Base-by-base conservation (phyloP, 2,113 vertebrate species). In the Periophthalmus modestus region DNA sequence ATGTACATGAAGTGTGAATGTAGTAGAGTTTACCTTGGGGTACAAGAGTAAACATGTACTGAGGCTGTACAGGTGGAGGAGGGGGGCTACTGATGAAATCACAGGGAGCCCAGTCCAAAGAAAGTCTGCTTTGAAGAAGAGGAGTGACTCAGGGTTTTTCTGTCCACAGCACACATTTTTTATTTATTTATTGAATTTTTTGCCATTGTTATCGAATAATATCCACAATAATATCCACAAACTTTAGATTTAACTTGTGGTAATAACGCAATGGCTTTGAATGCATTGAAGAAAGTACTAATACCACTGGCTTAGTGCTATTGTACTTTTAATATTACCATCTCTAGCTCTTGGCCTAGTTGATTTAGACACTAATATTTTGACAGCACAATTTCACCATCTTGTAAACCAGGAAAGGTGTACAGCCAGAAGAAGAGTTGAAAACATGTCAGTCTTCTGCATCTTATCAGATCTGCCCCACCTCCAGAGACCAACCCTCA, bases 21-120 rank as follows among this genome's bases (percentile, higher is more conserved):
- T 57, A 78, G 76, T 81, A 84, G 63, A 85, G 75, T 85, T 85
- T 83, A 80, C 86, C 46, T 77, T 66, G 47, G 67, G 69, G 72
- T 23, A 19, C 21, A 21, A 39, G 24, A 67, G 71, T 73, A 79
- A 77, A 83, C 70, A 84, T 78, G 73, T 68, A 39, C 74, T 59
- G 61, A 66, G 72, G 72, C 50, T 69, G 23, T 48, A 50, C 73
- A 82, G 63, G 73, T 71, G 70, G 61, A 34, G 55, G 50, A 24
- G 74, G 39, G 39, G 63, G 24, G 66, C 61, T 75, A 21, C 24
- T 65, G 76, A 82, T 75, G 79, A 79, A 66, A 68, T 79, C 77
- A 46, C 13, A 54, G 63, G 55, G 39, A 33, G 39, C 36, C 46
- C 15, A 65, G 36, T 18, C 1, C 12, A 55, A 19, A 62, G 24